Evolutionary conservation across 2,113 vertebrate genomes (phyloP), one percentile per base, ranked within the genome.

Genomic region (Channa maculata): DNA sequence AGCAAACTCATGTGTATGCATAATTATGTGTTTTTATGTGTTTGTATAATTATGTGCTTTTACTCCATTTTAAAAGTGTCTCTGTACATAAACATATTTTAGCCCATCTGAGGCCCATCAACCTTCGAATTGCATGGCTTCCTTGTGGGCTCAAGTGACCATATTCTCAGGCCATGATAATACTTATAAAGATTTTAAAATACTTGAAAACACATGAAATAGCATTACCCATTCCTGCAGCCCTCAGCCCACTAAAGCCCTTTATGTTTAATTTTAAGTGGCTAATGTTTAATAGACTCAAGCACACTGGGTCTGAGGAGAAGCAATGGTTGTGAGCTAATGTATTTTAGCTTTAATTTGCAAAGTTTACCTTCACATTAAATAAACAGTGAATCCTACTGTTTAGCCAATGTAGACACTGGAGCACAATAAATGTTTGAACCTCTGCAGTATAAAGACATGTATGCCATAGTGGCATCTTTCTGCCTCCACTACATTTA

Each of bases 211-310:
- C 48, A 37, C 3, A 41, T 41, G 5, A n/a, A 9, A 8, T 43
- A n/a, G 43, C 11, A 33, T 50, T 43, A 61, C 5, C n/a, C 11
- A 70, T 36, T 41, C 45, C 14, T 34, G 15, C 3, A 1, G 3
- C 44, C 24, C 3, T n/a, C 13, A 44, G 8, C 38, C 39, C 9
- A 52, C 12, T 5, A 8, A 53, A 62, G 69, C 39, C 54, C 1
- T 71, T 62, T 36, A 36, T 52, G 24, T 12, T 6, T 1, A 11
- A 41, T 45, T 45, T 53, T 11, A 1, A 57, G 34, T 41, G 15
- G 12, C 39, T 41, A 43, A 7, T 55, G 51, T 57, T 44, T 52
- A 61, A 60, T 61, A 45, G 49, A 13, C 65, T 36, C 24, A 13
- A 44, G 37, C 48, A 53, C 49, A 14, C 0, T 38, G 4, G 33